phyloP scores from a whole-genome alignment of 2,797 vertebrate genomes.

The Brachymystax lenok region DNA sequence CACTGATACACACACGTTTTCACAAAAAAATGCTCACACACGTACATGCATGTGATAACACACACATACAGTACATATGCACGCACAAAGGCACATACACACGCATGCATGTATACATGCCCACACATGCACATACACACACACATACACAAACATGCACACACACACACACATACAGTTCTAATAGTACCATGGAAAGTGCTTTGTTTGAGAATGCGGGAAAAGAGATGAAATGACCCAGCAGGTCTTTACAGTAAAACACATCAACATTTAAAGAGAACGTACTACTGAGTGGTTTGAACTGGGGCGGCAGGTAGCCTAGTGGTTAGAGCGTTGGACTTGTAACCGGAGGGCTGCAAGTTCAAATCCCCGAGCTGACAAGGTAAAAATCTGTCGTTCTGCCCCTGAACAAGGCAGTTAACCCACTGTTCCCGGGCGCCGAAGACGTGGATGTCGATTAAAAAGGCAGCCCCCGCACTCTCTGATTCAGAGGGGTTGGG shows the following conservation, averaged over 20 bases:
- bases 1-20: neutral
- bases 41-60: neutral
- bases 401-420: too few relatives aligned
- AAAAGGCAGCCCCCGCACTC: too few relatives aligned
- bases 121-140: conserved; percentile 1
- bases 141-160: conserved; percentile 4
- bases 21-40: conserved; percentile 30
- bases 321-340: too few relatives aligned
- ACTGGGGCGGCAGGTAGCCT: too few relatives aligned
- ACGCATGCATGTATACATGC: neutral
- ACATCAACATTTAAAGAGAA: conserved; percentile 11
- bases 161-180: neutral
- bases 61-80: neutral
- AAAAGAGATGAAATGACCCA: conserved; percentile 22
- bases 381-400: too few relatives aligned
- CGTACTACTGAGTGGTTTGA: conserved; percentile 4
- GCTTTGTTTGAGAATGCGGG: neutral
- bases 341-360: too few relatives aligned
- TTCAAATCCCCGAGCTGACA: too few relatives aligned
- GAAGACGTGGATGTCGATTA: too few relatives aligned
- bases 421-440: too few relatives aligned
- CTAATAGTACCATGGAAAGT: conserved; percentile 1
- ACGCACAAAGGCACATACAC: conserved; percentile 7
- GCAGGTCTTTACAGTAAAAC: conserved; percentile 7
- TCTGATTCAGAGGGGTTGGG: too few relatives aligned